Base-by-base conservation (phyloP, 2,797 vertebrate species). In the Labeo calbasu region DNA sequence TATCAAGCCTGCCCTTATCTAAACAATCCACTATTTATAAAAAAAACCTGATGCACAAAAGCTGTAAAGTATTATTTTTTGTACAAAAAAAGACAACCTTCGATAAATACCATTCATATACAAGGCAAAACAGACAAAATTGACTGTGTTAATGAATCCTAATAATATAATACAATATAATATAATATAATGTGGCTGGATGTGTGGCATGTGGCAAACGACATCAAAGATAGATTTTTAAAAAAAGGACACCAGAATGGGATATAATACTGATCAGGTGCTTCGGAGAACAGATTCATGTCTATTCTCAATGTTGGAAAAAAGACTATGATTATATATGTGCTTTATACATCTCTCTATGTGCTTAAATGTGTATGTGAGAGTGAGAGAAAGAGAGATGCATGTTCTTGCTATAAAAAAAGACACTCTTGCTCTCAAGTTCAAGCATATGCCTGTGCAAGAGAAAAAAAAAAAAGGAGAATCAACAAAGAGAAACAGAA, bases 381-480 rank as follows among this genome's bases (percentile, higher is more conserved):
- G 28, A 25, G 43, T 66, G 32, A 71, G 68, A 61, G 72, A 50
- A n/a, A 59, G 17, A 81, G 7, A 13, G 25, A 51, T 10, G 14
- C 2, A 77, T 15, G 21, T 3, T 59, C 5, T 28, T 81, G 14
- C 15, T 66, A 59, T 32, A 28, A 59, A 61, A 17, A 81, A 59
- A 25, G 11, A 66, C 15, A 50, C 43, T 50, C 6, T 59, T 28
- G 51, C 32, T 70, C 32, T 17, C 2, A 69, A 23, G 21, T 55
- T 69, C 21, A 79, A 79, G 65, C 28, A 23, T 17, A 79, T 15
- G 21, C 28, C 66, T 76, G 15, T 15, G 25, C 43, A 76, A 15
- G n/a, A 70, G n/a, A n/a, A n/a, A 68, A 68, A 17, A 84, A 79
- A 32, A 73, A 51, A 86, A 11, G 71, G 21, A 82, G 83, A 76